phyloP scores from a whole-genome alignment of 2,888 invertebrate genomes.

The Stegophylla sp. region DNA sequence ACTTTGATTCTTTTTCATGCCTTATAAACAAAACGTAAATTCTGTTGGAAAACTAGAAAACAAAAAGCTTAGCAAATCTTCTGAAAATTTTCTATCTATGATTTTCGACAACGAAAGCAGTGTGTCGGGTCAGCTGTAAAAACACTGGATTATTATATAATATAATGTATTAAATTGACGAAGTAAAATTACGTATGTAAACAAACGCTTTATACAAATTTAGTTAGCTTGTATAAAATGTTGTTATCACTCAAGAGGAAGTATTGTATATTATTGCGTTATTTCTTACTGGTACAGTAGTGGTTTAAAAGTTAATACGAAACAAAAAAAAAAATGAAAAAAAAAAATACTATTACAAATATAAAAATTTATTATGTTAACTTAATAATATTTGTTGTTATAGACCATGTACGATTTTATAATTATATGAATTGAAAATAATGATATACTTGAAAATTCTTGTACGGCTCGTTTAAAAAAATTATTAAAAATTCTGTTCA shows the following conservation, averaged over 20 bases:
- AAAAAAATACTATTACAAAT: neutral
- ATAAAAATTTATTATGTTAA: slow-evolving; percentile 7
- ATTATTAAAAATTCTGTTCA: slow-evolving; percentile 24
- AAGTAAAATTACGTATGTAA: slow-evolving; percentile 40
- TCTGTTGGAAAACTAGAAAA: too few species aligned
- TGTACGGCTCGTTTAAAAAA: slow-evolving; percentile 29
- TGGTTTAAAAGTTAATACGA: slow-evolving; percentile 9
- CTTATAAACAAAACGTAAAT: too few species aligned
- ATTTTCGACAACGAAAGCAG: neutral
- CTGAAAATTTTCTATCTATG: too few species aligned
- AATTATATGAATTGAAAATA: slow-evolving; percentile 1
- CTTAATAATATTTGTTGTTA: slow-evolving; percentile 42
- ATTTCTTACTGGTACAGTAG: slow-evolving; percentile 28
- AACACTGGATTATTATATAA: neutral
- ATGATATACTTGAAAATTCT: slow-evolving; percentile 42
- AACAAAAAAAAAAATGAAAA: neutral
- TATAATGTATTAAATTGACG: too few species aligned
- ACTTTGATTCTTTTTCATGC: too few species aligned
- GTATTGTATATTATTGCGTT: slow-evolving; percentile 41
- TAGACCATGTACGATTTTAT: slow-evolving; percentile 32
- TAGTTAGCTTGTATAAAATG: slow-evolving; percentile 48
- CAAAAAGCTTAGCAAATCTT: too few species aligned
- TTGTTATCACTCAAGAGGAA: slow-evolving; percentile 26
- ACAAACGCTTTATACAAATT: slow-evolving; percentile 57
- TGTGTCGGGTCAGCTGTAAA: neutral